Percentiles rank a stretch among this genome's conserved stretches.
Conservation (phyloP, 2,797 vertebrate genomes). For the Crenuchus spilurus region DNA sequence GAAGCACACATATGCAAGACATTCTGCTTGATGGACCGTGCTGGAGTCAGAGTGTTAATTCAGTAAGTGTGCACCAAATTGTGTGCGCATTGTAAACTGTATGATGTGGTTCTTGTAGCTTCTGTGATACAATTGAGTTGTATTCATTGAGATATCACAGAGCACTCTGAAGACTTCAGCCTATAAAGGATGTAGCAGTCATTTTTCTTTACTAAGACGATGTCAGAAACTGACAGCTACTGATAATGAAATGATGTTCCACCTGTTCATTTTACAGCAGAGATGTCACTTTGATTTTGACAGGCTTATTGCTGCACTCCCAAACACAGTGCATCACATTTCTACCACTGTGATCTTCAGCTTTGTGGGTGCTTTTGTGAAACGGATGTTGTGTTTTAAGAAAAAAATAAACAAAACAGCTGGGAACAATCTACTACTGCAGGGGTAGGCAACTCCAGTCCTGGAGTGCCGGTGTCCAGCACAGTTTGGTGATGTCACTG, state of each 20-base stretch:
- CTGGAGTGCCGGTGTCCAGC: too few relatives aligned
- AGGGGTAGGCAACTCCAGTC: too few relatives aligned
- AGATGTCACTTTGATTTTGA: neutral
- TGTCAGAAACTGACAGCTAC: neutral
- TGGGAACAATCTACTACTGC: neutral
- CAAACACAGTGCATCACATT: neutral
- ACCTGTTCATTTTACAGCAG: conserved; percentile 33
- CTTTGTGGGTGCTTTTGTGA: neutral
- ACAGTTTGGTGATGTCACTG: too few relatives aligned
- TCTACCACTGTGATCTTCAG: conserved; percentile 6
- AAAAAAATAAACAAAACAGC: neutral
- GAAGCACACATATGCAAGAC: neutral
- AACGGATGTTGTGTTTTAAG: neutral
- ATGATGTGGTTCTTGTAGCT: neutral
- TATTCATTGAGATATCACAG: neutral
- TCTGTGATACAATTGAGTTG: neutral
- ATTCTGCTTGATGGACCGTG: neutral
- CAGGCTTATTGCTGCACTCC: neutral
- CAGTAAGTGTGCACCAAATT: too few relatives aligned
- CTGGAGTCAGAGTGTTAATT: neutral
- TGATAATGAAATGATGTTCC: conserved; percentile 20
- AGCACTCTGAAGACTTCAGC: neutral
- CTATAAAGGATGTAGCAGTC: neutral
- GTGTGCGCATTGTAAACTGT: neutral
- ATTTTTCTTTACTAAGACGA: neutral